Evolutionary conservation across 2,113 vertebrate species (phyloP), one percentile per base, ranked within the genome.

Genomic region (Dromaius novaehollandiae): DNA sequence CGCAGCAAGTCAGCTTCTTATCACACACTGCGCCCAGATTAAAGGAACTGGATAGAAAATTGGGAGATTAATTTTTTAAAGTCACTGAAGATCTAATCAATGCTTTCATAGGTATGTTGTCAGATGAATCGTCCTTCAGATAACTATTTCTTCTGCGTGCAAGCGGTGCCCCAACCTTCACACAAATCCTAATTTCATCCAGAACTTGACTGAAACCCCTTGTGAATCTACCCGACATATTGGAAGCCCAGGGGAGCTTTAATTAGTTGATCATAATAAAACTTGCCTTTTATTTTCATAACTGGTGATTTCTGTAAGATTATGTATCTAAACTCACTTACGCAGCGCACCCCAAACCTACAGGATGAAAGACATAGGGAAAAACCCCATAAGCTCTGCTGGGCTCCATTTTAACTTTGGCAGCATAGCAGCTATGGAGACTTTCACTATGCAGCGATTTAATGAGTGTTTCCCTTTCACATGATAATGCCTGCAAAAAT

Each of bases 11-110:
- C 86, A 42, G 2, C 38, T 61, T 20, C 69, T 92, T 58, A 65
- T 30, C 30, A 0, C 53, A 15, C 11, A 2, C 14, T 2, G 50
- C 0, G 2, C 9, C 30, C 40, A 53, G 36, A 38, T 44, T 6
- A 22, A 75, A 81, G 36, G 26, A 48, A 34, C 12, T 2, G 13
- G 9, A 5, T 24, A 66, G 69, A 78, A 79, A 74, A 21, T 1
- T 1, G 4, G 10, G 42, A 69, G 38, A 38, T 38, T 25, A 8
- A 4, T 32, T 42, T 32, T 73, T 30, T 32, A 1, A 51, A 86
- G 32, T 5, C 18, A 8, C 42, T 30, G 20, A 9, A 40, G 46
- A 13, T 56, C 6, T 51, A 9, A 44, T 34, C 17, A 18, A 9
- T 5, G 26, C 14, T 61, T 56, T 71, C 68, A 4, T n/a, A 63